Percentiles rank a stretch among this genome's conserved stretches.
Conservation (phyloP, 1,140 invertebrate genomes). For the Aethina tumida region DNA sequence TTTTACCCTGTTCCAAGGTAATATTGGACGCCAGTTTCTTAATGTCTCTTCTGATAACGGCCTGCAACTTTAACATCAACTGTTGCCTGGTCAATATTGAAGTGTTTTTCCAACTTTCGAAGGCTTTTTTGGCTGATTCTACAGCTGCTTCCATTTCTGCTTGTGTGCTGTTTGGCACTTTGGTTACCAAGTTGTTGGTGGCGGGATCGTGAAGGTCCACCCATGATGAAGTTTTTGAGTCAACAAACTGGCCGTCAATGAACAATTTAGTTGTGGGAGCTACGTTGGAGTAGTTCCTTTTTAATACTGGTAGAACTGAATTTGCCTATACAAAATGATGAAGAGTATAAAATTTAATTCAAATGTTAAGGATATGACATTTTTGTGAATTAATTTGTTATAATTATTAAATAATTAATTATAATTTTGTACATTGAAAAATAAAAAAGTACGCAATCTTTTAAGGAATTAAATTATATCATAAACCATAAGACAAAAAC, state of each 20-base stretch:
- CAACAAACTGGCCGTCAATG: conserved; percentile 90
- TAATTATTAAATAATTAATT: too few relatives aligned
- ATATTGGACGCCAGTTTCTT: conserved; percentile 86
- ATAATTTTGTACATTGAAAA: too few relatives aligned
- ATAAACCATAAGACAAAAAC: too few relatives aligned
- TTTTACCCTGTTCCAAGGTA: conserved; percentile 96
- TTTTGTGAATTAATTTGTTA: too few relatives aligned
- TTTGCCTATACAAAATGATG: too few relatives aligned
- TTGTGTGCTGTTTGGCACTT: conserved; percentile 85
- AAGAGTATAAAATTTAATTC: too few relatives aligned
- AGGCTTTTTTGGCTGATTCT: conserved; percentile 75
- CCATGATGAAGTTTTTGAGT: conserved; percentile 87
- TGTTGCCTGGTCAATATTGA: conserved; percentile 91
- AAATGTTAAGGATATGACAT: too few relatives aligned
- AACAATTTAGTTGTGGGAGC: conserved; percentile 79
- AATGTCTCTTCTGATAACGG: conserved; percentile 55
- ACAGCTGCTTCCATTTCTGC: conserved; percentile 90
- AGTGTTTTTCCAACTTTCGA: conserved; percentile 75
- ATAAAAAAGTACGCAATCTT: too few relatives aligned
- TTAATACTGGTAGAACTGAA: conserved; percentile 6
- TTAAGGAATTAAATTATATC: too few relatives aligned
- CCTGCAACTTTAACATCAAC: conserved; percentile 81
- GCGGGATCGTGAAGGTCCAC: conserved; percentile 92
- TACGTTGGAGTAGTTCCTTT: conserved; percentile 30
- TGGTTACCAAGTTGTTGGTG: conserved; percentile 72